These are phyloP conservation scores for Pandemis heparana DNA, from an alignment of 2,888 invertebrate genomes.

Conservation along the genomic window DNA sequence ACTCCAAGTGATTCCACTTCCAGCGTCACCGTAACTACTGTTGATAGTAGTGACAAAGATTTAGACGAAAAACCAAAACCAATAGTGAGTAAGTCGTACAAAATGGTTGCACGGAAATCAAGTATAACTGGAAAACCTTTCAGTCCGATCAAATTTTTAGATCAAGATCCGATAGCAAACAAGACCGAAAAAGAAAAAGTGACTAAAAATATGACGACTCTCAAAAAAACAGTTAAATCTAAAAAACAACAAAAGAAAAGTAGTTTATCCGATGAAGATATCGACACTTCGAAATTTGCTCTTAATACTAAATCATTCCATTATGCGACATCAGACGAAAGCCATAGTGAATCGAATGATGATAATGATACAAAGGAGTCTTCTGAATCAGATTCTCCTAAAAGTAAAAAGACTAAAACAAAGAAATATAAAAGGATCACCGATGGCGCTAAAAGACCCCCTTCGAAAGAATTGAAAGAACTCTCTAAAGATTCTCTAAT, in stretches of 20 bases:
- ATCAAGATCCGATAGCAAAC: conserved; percentile 61
- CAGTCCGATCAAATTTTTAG: conserved; percentile 76
- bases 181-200: conserved; percentile 57
- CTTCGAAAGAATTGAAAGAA: conserved; percentile 78
- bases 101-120: conserved; percentile 83
- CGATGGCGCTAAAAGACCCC: conserved; percentile 69
- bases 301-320: conserved; percentile 69
- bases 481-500: conserved; percentile 78
- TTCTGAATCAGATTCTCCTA: conserved; percentile 71
- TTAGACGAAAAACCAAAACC: conserved; percentile 71
- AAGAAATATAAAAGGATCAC: conserved; percentile 78
- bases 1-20: conserved; percentile 53
- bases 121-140: conserved; percentile 83
- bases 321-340: conserved; percentile 78
- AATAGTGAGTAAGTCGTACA: conserved; percentile 80
- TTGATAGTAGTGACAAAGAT: conserved; percentile 56
- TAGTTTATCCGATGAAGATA: conserved; percentile 73
- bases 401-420: conserved; percentile 71
- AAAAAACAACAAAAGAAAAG: conserved; percentile 68
- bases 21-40: conserved; percentile 52
- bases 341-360: conserved; percentile 78
- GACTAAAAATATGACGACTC: conserved; percentile 49
- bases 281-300: conserved; percentile 76
- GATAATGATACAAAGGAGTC: conserved; percentile 77
- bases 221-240: conserved; percentile 63